Evolutionary conservation across 1,140 invertebrate genomes (phyloP).

Genomic region (Panagrolaimus sp.): DNA sequence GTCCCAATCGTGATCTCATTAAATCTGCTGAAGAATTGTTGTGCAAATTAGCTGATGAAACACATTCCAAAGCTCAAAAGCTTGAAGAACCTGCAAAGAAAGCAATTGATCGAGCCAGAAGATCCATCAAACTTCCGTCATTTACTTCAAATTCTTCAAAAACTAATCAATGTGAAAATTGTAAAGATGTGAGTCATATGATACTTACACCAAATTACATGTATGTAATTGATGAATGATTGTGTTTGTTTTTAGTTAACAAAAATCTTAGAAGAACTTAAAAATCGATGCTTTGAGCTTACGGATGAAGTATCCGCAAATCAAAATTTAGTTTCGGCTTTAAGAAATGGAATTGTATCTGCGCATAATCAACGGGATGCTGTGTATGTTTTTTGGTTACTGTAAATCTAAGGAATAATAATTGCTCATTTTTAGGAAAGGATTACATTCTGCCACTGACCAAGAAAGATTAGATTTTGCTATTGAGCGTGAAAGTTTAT

Average conservation of each 20-base stretch:
- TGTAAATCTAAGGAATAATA: background rate
- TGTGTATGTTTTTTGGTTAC: constrained; percentile 7
- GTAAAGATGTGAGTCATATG: constrained; percentile 23
- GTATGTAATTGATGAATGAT: constrained; percentile 11
- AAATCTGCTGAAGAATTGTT: constrained; percentile 4
- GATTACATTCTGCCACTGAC: constrained; percentile 31
- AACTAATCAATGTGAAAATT: constrained; percentile 27
- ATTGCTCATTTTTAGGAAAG: constrained; percentile 8
- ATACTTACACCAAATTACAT: too few species aligned
- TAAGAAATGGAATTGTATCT: constrained; percentile 34
- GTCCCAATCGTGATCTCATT: constrained; percentile 13
- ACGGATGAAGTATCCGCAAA: constrained; percentile 39
- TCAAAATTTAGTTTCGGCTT: constrained; percentile 33
- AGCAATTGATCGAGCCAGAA: constrained; percentile 26
- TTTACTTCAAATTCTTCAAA: background rate
- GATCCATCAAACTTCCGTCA: constrained; percentile 26
- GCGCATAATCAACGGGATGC: constrained; percentile 40
- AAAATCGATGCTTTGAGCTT: constrained; percentile 35
- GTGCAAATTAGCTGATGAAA: constrained; percentile 21
- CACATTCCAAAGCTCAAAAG: background rate
- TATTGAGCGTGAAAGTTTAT: constrained; percentile 37
- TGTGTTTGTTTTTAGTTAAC: constrained; percentile 2
- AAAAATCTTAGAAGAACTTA: constrained; percentile 8
- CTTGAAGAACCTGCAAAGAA: constrained; percentile 32
- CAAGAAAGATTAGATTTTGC: constrained; percentile 38